A percentile compares a stretch with the other conserved stretches of the same genome.
phyloP scores from a whole-genome alignment of 2,797 vertebrate species.

The Pempheris klunzingeri region DNA sequence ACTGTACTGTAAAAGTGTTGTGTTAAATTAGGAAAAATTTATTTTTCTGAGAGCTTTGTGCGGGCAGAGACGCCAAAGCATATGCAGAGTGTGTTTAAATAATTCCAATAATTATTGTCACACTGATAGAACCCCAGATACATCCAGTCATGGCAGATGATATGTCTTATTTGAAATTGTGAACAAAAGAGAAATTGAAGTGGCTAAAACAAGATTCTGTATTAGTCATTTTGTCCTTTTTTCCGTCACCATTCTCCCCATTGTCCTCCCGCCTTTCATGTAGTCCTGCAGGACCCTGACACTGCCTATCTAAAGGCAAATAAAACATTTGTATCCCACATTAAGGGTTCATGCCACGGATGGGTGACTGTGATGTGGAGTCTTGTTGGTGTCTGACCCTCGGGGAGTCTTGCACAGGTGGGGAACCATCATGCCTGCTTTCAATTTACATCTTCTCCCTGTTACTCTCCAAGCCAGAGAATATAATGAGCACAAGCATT shows the following conservation, averaged over 20 bases:
- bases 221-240: slow-evolving; percentile 2
- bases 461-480: slow-evolving; percentile 55
- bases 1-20: too few species aligned
- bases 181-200: background rate
- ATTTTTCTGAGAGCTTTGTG: too few species aligned
- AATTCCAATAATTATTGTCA: too few species aligned
- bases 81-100: too few species aligned
- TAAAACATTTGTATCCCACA: slow-evolving; percentile 37
- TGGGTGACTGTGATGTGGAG: slow-evolving; percentile 38
- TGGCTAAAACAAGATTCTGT: too few species aligned
- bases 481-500: slow-evolving; percentile 72
- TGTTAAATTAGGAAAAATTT: too few species aligned
- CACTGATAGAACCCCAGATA: background rate
- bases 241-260: background rate
- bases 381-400: slow-evolving; percentile 60
- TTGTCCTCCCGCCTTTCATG: slow-evolving; percentile 11
- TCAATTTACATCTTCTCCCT: slow-evolving; percentile 67
- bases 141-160: background rate
- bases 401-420: slow-evolving; percentile 49
- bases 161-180: slow-evolving; percentile 4
- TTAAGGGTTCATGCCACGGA: background rate
- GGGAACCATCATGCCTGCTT: slow-evolving; percentile 52
- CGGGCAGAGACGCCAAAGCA: too few species aligned
- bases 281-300: slow-evolving; percentile 19
- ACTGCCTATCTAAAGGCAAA: slow-evolving; percentile 31